Base-by-base conservation (phyloP, 2,113 vertebrate genomes). In the Rhynchomys soricoides region DNA sequence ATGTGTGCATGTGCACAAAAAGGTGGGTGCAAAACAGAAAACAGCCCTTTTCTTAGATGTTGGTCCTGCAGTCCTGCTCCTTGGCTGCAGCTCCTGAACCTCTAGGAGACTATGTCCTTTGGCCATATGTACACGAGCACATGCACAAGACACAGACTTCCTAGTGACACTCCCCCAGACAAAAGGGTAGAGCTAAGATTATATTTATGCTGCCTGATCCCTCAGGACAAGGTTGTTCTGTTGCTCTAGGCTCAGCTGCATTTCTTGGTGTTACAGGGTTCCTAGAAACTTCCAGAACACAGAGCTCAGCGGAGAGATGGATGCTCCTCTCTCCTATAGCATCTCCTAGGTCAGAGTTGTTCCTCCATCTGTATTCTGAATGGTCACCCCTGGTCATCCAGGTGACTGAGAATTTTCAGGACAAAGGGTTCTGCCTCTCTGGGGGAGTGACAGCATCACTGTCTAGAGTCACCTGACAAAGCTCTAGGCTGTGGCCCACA, bases 271-370 rank as follows among this genome's bases (percentile, higher is more conserved):
- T 37, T 12, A 37, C 11, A 45, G 24, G 22, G 37, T 82, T 2
- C 62, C 78, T 34, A 77, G 75, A 92, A 86, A 62, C 57, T 90
- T 96, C 68, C 62, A 68, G 74, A 66, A 91, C 31, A 19, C 34
- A 93, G 73, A 83, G 68, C 17, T 45, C 22, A 70, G 48, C 19
- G 22, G 17, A 16, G 22, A 89, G 73, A 91, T 22, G 73, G 40
- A 13, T 19, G 37, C 66, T 50, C 11, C 24, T 85, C 8, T 57
- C 50, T 43, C 75, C 66, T 11, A 22, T 45, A 16, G 19, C 37
- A 4, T n/a, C 29, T 94, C 59, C 31, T 57, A 83, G 55, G 50
- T 64, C 59, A 7, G 34, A 59, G 34, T 17, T 70, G 29, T 34
- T 43, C 85, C 55, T 85, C 48, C 16, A 55, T 43, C 87, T 59